A percentile compares a stretch with the other conserved stretches of the same genome.
phyloP scores from a whole-genome alignment of 2,888 invertebrate genomes.

The Caenorhabditis sulstoni region DNA sequence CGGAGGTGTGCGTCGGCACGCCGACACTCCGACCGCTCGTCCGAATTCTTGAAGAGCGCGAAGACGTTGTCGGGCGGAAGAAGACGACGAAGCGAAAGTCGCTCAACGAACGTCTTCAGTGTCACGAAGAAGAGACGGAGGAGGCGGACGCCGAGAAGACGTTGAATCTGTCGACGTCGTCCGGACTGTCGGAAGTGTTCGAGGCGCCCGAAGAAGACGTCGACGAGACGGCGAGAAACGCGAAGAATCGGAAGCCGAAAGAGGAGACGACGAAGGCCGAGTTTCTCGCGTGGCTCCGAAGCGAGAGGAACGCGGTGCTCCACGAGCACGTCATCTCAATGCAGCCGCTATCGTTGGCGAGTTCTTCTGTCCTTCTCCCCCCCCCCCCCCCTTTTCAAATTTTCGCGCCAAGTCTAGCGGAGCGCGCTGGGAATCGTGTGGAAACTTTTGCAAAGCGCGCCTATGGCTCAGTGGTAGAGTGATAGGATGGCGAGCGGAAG shows the following conservation, averaged over 20 bases:
- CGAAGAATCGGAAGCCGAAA: slow-evolving; percentile 40
- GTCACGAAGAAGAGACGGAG: not conserved
- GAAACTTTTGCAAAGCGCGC: too few species aligned
- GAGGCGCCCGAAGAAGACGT: slow-evolving; percentile 22
- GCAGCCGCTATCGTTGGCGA: slow-evolving; percentile 70
- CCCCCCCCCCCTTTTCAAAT: too few species aligned
- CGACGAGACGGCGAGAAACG: too few species aligned
- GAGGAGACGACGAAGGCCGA: slow-evolving; percentile 23
- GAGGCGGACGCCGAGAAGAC: slow-evolving; percentile 56
- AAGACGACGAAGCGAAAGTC: slow-evolving; percentile 5
- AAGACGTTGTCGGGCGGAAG: not conserved
- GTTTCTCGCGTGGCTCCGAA: slow-evolving; percentile 73
- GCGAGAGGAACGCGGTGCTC: slow-evolving; percentile 65
- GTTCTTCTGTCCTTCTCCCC: too few species aligned
- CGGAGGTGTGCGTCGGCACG: slow-evolving; percentile 60
- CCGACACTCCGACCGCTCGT: slow-evolving; percentile 63
- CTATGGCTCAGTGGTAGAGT: too few species aligned
- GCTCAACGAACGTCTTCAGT: not conserved
- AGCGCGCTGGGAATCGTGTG: not conserved
- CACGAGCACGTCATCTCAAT: slow-evolving; percentile 71
- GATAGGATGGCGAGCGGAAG: too few species aligned
- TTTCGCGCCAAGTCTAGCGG: too few species aligned
- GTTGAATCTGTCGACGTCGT: slow-evolving; percentile 55
- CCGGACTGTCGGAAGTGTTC: slow-evolving; percentile 18
- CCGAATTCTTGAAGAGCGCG: not conserved